Base-by-base conservation (phyloP, 2,113 vertebrate genomes). In the Taxidea taxus region DNA sequence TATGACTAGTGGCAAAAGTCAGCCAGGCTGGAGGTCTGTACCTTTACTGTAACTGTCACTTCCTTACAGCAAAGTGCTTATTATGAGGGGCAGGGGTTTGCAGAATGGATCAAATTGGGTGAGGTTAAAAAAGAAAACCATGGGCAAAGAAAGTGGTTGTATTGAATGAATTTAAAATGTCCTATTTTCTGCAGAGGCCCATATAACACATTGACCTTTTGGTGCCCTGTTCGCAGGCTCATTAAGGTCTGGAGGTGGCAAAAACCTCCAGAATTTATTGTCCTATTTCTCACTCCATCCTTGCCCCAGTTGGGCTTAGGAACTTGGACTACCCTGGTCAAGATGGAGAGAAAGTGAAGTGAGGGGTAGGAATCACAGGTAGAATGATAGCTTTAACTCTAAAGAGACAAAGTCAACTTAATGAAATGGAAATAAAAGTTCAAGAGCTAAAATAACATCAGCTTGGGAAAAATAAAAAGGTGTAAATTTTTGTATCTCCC, bases 71-170 rank as follows among this genome's bases (percentile, higher is more conserved):
- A 68, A 70, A 27, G 11, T n/a, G 31, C 37, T 87, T 56, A 49
- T 56, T 93, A 49, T 62, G 8, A 29, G 42, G 29, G 56, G 42
- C 77, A n/a, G 5, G 31, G 25, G 42, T 77, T 39, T 90, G 16
- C 62, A 94, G 80, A 58, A 80, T 80, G 72, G 78, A 92, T 70
- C 84, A 72, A 87, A 81, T 8, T 47, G 42, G 21, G 8, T 70
- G 68, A 96, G 12, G 15, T 31, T 72, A 58, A 84, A 93, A 94
- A 95, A 91, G 75, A 91, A 97, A 95, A 68, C 58, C 62, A 66
- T n/a, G 39, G 54, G 78, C 82, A 96, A 78, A 93, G 75, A 80
- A 78, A 39, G 21, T 49, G 62, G 80, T 70, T 85, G 5, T 70
- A 74, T 6, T 8, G 37, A 90, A 34, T 74, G 20, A 68, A 42